Evolutionary conservation across 2,888 invertebrate genomes (phyloP), one percentile per base, ranked within the genome.

Genomic region (Argynnis bischoffii): DNA sequence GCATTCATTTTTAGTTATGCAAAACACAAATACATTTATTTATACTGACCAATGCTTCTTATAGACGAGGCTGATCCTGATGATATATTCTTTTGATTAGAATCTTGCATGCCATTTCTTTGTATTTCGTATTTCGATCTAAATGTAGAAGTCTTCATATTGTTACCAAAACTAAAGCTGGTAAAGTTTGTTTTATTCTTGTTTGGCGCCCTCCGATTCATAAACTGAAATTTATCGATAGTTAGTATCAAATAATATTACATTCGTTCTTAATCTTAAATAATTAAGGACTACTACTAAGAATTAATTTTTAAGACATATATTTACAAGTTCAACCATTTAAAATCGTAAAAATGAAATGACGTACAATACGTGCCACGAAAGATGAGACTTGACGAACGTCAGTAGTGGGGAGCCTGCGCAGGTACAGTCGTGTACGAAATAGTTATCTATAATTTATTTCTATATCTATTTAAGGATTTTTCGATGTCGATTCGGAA

Each of bases 31-130:
- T n/a, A n/a, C n/a, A n/a, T 41, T 51, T 18, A n/a, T 56, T n/a
- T 35, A 13, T 56, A 70, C 78, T 68, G 76, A 90, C 90, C 86
- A 70, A 83, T 82, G 74, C 85, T 89, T 67, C 84, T 79, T 66
- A 85, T 72, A 31, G 91, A 90, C 74, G 81, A 78, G n/a, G 89
- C 82, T 56, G 90, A 87, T 16, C 83, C 81, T 3, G 88, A 87
- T 1, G 78, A 79, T 61, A 81, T 74, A 69, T 80, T 86, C 48
- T 80, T 78, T 70, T 83, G 84, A 56, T 86, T 82, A 63, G 73
- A 81, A 35, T 72, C 73, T 26, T 31, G 53, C 51, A 79, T 79
- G 3, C 79, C 75, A 67, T 80, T 81, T 53, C 76, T 76, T 53
- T 72, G 78, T 54, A 77, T 78, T 50, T 79, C 80, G 67, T 79